Evolutionary conservation across 2,797 vertebrate species (phyloP).

Genomic region (Mormyrops attenuatus): DNA sequence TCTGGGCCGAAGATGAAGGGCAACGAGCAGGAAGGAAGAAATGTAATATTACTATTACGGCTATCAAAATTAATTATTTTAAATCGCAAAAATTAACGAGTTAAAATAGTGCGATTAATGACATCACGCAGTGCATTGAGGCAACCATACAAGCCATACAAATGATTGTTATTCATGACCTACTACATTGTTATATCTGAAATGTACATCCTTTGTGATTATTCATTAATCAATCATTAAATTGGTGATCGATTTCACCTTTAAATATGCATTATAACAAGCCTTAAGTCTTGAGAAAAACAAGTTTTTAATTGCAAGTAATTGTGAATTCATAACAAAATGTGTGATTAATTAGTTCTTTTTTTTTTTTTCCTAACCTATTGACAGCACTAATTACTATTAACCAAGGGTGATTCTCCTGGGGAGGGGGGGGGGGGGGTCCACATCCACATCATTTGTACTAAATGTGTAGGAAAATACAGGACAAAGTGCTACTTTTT

Average conservation of each 20-base stretch:
- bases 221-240: not conserved
- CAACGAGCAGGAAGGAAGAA: not conserved
- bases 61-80: not conserved
- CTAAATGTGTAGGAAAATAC: not conserved
- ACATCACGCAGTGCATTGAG: not conserved
- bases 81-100: not conserved
- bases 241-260: not conserved
- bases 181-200: not conserved
- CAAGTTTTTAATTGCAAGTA: not conserved
- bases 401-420: not conserved
- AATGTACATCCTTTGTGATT: not conserved
- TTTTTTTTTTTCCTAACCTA: too few relatives aligned
- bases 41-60: not conserved
- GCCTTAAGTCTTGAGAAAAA: not conserved
- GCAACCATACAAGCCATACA: not conserved
- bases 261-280: not conserved
- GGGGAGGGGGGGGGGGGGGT: not conserved
- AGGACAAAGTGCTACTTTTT: not conserved
- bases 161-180: not conserved
- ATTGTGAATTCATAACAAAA: not conserved
- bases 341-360: not conserved
- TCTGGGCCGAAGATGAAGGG: not conserved
- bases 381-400: not conserved
- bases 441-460: not conserved
- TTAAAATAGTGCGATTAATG: not conserved